phyloP scores from a whole-genome alignment of 2,797 vertebrate genomes.

The Lacerta viridis region DNA sequence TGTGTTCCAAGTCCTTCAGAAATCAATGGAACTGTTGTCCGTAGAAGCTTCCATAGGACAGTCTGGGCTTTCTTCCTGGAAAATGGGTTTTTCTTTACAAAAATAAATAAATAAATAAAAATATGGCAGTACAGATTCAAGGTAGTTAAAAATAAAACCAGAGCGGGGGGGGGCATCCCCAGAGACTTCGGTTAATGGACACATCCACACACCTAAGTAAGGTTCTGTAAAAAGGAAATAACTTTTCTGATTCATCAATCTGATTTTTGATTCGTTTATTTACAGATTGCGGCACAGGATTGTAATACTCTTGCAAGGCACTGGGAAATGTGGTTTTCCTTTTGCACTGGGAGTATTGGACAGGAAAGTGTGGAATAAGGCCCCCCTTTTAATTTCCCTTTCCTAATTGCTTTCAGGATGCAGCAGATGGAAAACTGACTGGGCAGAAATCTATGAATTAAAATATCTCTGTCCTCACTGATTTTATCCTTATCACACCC shows the following conservation, averaged over 20 bases:
- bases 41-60: neutral
- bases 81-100: slow-evolving; percentile 34
- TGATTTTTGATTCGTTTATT: slow-evolving; percentile 55
- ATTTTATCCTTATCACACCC: slow-evolving; percentile 63
- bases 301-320: slow-evolving; percentile 56
- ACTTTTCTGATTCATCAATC: slow-evolving; percentile 53
- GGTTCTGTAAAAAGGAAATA: slow-evolving; percentile 20
- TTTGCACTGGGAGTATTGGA: neutral
- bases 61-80: slow-evolving; percentile 36
- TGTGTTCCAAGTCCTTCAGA: slow-evolving; percentile 39
- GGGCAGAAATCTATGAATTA: slow-evolving; percentile 66
- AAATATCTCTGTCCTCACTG: slow-evolving; percentile 64
- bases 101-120: slow-evolving; percentile 44
- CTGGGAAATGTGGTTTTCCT: neutral
- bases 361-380: neutral
- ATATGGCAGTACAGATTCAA: slow-evolving; percentile 38
- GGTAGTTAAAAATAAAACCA: slow-evolving; percentile 51
- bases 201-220: slow-evolving; percentile 24
- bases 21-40: slow-evolving; percentile 22
- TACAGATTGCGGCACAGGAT: slow-evolving; percentile 38
- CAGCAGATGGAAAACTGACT: slow-evolving; percentile 59
- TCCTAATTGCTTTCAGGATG: slow-evolving; percentile 43
- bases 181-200: neutral
- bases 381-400: neutral
- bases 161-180: slow-evolving; percentile 37